Conservation (phyloP, 2,888 invertebrate genomes). For the Diaperis boleti region DNA sequence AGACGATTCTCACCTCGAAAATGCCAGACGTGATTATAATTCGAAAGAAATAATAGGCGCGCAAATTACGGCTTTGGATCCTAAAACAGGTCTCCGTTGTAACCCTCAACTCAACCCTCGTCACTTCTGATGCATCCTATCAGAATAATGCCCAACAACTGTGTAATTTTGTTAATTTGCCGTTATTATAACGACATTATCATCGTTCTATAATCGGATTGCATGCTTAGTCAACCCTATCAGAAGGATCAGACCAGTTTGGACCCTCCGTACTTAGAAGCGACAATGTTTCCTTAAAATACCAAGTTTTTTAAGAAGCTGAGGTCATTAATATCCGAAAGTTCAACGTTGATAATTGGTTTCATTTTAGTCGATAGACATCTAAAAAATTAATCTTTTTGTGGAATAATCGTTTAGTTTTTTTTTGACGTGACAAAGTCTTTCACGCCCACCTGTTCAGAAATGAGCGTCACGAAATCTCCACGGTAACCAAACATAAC, state of each 20-base stretch:
- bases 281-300: not conserved
- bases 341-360: not conserved
- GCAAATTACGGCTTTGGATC: conserved; percentile 1
- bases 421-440: too few species aligned
- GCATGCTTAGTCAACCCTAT: conserved; percentile 17
- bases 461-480: too few species aligned
- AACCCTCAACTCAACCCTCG: not conserved
- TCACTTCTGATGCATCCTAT: conserved; percentile 7
- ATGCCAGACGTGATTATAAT: not conserved
- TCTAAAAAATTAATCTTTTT: too few species aligned
- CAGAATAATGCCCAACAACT: conserved; percentile 2
- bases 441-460: too few species aligned
- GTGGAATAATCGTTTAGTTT: too few species aligned
- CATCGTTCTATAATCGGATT: conserved; percentile 25
- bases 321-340: not conserved
- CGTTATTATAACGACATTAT: conserved; percentile 28
- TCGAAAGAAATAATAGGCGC: not conserved
- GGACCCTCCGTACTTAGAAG: not conserved
- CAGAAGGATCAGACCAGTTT: conserved; percentile 7
- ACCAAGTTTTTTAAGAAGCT: not conserved
- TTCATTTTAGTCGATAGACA: not conserved
- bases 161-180: conserved; percentile 28
- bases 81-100: too few species aligned
- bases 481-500: too few species aligned
- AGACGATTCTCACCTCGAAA: conserved; percentile 28